A percentile compares a stretch with the other conserved stretches of the same genome.
These are phyloP conservation scores for Zaprionus nigranus DNA, from an alignment of 1,140 invertebrate genomes.

Conservation along the genomic window DNA sequence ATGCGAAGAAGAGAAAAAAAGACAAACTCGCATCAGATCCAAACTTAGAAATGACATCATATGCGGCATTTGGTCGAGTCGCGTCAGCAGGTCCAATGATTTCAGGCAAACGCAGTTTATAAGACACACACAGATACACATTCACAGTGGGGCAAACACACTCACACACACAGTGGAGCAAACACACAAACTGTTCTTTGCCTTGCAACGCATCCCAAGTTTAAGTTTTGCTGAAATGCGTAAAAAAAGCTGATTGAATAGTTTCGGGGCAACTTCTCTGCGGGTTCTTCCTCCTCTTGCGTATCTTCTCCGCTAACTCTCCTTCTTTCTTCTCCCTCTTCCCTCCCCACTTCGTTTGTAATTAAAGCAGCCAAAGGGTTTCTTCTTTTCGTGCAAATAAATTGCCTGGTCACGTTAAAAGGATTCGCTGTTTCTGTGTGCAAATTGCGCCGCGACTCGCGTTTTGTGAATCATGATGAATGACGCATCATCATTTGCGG, in stretches of 20 bases:
- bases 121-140: conserved; percentile 8
- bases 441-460: conserved; percentile 2
- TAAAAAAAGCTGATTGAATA: conserved; percentile 60
- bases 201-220: conserved; percentile 5
- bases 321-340: neutral
- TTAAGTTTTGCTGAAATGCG: conserved; percentile 46
- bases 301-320: neutral
- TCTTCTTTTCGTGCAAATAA: conserved; percentile 44
- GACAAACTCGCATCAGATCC: conserved; percentile 1
- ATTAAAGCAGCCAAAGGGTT: conserved; percentile 41
- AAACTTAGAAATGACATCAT: conserved; percentile 9
- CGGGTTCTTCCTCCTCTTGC: neutral
- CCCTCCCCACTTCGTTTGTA: neutral
- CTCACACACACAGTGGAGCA: neutral
- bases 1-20: neutral
- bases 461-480: conserved; percentile 34
- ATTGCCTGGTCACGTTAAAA: conserved; percentile 24
- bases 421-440: conserved; percentile 26
- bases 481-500: conserved; percentile 38
- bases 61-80: conserved; percentile 2
- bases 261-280: conserved; percentile 16
- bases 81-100: neutral
- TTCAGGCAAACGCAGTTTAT: conserved; percentile 8
- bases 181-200: neutral
- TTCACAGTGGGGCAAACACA: neutral